These are phyloP conservation scores for Corvus cornix DNA, from an alignment of 2,113 vertebrate genomes.

Conservation along the genomic window DNA sequence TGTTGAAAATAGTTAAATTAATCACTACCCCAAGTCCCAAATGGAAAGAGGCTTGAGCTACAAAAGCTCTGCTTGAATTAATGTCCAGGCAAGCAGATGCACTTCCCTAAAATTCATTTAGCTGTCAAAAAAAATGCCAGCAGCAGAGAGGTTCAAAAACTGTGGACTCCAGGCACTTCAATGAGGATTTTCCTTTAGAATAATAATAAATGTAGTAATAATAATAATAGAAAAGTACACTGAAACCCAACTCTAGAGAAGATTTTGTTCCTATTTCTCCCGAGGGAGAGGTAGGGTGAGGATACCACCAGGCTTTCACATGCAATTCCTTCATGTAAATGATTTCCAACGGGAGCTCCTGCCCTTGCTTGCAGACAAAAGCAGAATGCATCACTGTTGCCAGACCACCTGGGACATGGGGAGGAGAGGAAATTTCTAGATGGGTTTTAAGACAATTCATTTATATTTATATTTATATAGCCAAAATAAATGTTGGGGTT, in stretches of 20 bases:
- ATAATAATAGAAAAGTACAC: neutral
- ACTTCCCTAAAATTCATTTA: neutral
- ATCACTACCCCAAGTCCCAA: neutral
- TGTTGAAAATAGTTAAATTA: slow-evolving; percentile 28
- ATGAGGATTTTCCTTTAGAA: neutral
- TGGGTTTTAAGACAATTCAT: slow-evolving; percentile 67
- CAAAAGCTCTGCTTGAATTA: slow-evolving; percentile 40
- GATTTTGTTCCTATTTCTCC: slow-evolving; percentile 20
- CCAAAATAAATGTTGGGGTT: slow-evolving; percentile 66
- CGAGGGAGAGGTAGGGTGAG: slow-evolving; percentile 3
- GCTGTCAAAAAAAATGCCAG: neutral
- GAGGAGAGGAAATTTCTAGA: slow-evolving; percentile 64
- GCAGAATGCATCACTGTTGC: slow-evolving; percentile 48
- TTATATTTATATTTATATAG: slow-evolving; percentile 75
- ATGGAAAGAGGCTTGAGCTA: neutral
- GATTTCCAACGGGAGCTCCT: slow-evolving; percentile 44
- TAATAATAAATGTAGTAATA: neutral
- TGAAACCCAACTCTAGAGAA: neutral
- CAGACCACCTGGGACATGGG: slow-evolving; percentile 69
- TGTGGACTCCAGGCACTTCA: neutral
- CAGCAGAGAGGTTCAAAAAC: slow-evolving; percentile 2
- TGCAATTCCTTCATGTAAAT: slow-evolving; percentile 16
- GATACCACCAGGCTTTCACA: slow-evolving; percentile 18
- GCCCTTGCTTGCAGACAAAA: slow-evolving; percentile 53
- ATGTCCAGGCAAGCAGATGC: neutral